Conservation (phyloP, 1,140 invertebrate genomes). For the Drosophila insularis region DNA sequence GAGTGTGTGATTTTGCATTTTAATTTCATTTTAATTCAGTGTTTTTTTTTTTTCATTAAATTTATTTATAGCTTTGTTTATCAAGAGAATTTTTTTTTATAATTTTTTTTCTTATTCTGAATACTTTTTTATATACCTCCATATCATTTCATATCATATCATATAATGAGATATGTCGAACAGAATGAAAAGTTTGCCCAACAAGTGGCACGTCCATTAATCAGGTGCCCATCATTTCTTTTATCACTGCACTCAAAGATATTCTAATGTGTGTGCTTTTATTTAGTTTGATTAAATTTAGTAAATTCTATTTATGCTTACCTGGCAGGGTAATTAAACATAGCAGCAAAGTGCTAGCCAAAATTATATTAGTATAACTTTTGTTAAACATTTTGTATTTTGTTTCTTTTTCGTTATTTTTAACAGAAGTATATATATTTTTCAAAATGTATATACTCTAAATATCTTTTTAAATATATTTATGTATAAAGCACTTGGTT, state of each 20-base stretch:
- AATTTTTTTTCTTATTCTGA: background rate
- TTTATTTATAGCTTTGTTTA: conserved; percentile 6
- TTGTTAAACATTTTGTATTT: conserved; percentile 35
- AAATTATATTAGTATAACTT: conserved; percentile 20
- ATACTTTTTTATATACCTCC: background rate
- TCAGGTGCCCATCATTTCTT: background rate
- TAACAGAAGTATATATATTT: conserved; percentile 18
- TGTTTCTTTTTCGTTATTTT: conserved; percentile 6
- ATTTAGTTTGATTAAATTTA: background rate
- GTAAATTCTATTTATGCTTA: conserved; percentile 44
- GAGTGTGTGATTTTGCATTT: conserved; percentile 46
- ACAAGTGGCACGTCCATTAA: background rate
- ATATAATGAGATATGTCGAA: background rate
- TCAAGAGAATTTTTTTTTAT: background rate
- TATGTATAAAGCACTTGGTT: conserved; percentile 2
- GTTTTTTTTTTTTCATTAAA: background rate
- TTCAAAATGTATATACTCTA: conserved; percentile 32
- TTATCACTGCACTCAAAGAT: conserved; percentile 64
- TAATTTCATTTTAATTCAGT: conserved; percentile 22
- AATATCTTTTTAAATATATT: conserved; percentile 8
- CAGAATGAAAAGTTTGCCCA: background rate
- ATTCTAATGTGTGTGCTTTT: conserved; percentile 5
- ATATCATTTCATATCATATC: conserved; percentile 1
- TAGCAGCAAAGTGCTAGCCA: conserved; percentile 55
- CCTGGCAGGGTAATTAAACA: conserved; percentile 58